Base-by-base conservation (phyloP, 2,888 invertebrate genomes). In the Lacanobia wlatinum region DNA sequence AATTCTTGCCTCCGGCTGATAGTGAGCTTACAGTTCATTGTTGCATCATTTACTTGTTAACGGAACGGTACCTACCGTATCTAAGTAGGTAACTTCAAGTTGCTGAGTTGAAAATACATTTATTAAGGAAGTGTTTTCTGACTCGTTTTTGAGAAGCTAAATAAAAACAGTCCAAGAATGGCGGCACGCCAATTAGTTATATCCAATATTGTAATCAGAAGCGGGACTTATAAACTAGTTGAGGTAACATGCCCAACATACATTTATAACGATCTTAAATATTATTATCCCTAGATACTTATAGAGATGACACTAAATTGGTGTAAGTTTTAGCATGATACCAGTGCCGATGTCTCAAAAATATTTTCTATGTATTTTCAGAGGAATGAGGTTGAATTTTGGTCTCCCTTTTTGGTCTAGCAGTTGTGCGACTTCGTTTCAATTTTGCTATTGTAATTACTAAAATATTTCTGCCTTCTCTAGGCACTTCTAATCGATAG, bases 321-420 rank as follows among this genome's bases (percentile, higher is more conserved):
- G 74, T 82, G 74, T 78, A 80, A 80, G 69, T 79, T 80, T 67
- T 76, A 84, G 75, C 83, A 84, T 83, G 84, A 82, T 85, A 87
- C 78, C 80, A 80, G 68, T 76, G 77, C 77, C 80, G 80, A 77
- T 82, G 82, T 90, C 86, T 89, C 88, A 91, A 92, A 90, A 91
- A 92, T 91, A 91, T 84, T 68, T 76, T 75, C 67, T 83, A 73
- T 87, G 65, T 83, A 77, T 83, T 82, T 87, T 84, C 72, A 82
- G 73, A 86, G 85, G 82, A 85, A 88, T 89, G 86, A 89, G 83
- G 84, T 90, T 88, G 83, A 85, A 86, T 74, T 90, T 92, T 93
- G 92, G 93, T 92, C 93, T 92, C 89, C 84, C 85, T 87, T 90
- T 93, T 93, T 93, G 93, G 92, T 94, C 92, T 87, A 85, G 82